Base-by-base conservation (phyloP, 2,888 invertebrate species). In the Pyrgus malvae region DNA sequence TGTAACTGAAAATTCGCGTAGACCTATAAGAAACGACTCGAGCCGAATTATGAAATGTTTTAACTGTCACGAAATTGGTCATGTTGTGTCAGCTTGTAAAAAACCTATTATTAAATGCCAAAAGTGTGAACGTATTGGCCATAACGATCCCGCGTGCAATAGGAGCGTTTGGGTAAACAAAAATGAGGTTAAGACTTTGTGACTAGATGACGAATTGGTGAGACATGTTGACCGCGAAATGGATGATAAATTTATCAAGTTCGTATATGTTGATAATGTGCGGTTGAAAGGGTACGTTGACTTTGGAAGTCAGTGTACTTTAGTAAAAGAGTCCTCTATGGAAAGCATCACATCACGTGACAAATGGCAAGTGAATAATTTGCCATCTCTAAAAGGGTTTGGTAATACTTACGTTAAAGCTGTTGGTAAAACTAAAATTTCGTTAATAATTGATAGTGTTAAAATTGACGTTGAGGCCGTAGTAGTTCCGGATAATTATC, bases 261-360 rank as follows among this genome's bases (percentile, higher is more conserved):
- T 56, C 17, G 50, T 62, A 4, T 53, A 29, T 16, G 31, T 62
- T 0, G 56, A 63, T 29, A 23, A 21, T 4, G 17, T 19, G 44
- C 6, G 16, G 3, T 14, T 55, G 1, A 11, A 12, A 3, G 60
- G 64, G 38, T 61, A 66, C 27, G n/a, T 67, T 2, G 66, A 69
- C 33, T 40, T 69, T 17, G 69, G 67, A 1, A 69, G 68, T 27
- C 64, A 67, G 19, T 66, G 65, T 29, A 53, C 66, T 0, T 38
- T 69, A 0, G 65, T 69, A 1, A 60, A 41, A 12, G 11, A 31
- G 12, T 31, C n/a, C 12, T 31, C 11, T 11, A 4, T 31, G n/a
- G n/a, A 31, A 31, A 1, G 31, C n/a, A 31, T 31, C 12, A 11
- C n/a, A 31, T 31, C 12, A 11, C n/a, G 12, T n/a, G n/a, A n/a